phyloP scores from a whole-genome alignment of 2,797 vertebrate genomes.

The Gobio occitaniae region DNA sequence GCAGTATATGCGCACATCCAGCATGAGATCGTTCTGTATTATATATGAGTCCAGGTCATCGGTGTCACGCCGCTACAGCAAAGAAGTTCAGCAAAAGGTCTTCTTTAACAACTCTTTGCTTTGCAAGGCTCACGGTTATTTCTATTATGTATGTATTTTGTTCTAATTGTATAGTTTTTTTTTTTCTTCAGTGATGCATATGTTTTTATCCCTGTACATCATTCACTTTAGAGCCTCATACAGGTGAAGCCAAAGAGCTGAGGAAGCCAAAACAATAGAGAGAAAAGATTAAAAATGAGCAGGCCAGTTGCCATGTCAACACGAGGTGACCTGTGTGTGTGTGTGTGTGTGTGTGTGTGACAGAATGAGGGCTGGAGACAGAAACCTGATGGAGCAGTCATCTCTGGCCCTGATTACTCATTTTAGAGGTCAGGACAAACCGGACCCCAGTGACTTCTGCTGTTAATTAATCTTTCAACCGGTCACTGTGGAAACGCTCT shows the following conservation, averaged over 20 bases:
- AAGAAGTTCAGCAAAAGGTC: background rate
- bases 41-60: constrained; percentile 31
- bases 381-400: constrained; percentile 58
- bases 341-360: constrained; percentile 54
- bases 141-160: background rate
- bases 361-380: constrained; percentile 64
- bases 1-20: background rate
- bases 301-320: constrained; percentile 48
- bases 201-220: background rate
- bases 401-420: constrained; percentile 64
- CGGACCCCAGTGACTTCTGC: constrained; percentile 54
- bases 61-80: background rate
- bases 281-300: constrained; percentile 49
- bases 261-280: constrained; percentile 1
- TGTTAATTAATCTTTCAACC: constrained; percentile 65
- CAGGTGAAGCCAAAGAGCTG: constrained; percentile 17
- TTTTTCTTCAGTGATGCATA: background rate
- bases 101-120: background rate
- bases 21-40: background rate
- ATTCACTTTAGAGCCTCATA: background rate
- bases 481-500: constrained; percentile 47
- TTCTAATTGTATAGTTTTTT: background rate
- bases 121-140: background rate
- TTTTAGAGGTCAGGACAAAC: constrained; percentile 66
- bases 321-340: constrained; percentile 43